Conservation (phyloP, 1,140 invertebrate species). For the Oncopeltus fasciatus region DNA sequence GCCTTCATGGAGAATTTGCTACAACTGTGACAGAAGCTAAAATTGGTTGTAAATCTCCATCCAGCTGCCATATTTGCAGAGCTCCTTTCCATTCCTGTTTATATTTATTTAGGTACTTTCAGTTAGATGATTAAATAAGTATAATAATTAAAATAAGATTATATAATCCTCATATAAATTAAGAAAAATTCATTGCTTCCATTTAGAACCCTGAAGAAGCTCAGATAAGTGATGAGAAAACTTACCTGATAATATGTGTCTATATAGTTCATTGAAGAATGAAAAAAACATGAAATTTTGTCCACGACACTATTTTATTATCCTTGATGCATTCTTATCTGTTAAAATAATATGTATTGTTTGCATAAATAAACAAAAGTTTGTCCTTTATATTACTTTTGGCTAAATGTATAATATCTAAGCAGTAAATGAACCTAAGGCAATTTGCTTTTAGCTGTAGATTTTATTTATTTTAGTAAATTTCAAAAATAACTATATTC, state of each 20-base stretch:
- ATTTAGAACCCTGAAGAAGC: neutral
- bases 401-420: too few species aligned
- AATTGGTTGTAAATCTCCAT: constrained; percentile 20
- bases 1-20: constrained; percentile 23
- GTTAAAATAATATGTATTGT: too few species aligned
- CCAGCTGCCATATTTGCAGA: constrained; percentile 21
- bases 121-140: neutral
- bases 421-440: too few species aligned
- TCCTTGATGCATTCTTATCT: too few species aligned
- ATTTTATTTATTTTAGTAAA: too few species aligned
- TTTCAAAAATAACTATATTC: too few species aligned
- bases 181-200: neutral
- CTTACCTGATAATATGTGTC: neutral
- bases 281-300: too few species aligned
- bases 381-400: too few species aligned
- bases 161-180: neutral
- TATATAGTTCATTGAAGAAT: neutral
- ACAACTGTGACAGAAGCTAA: constrained; percentile 17
- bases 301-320: too few species aligned
- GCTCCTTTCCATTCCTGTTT: constrained; percentile 16
- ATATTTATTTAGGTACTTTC: constrained; percentile 21
- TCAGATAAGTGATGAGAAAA: neutral
- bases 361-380: too few species aligned
- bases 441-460: too few species aligned
- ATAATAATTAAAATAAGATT: neutral